These are phyloP conservation scores for human DNA, from an alignment of 2,113 vertebrate genomes.

Conservation along the genomic window DNA sequence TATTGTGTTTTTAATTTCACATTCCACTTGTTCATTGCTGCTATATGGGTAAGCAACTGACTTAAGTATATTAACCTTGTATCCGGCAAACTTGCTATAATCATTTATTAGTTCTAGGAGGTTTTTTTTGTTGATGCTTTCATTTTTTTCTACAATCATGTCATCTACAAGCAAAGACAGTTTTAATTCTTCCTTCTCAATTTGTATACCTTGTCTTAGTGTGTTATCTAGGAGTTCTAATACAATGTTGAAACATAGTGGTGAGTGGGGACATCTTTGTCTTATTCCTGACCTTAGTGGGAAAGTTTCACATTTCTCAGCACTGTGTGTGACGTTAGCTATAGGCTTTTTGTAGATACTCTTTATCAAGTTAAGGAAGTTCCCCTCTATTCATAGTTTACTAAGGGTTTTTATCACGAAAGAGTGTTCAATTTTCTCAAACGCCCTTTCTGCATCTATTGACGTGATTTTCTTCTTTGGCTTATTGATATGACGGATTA, in stretches of 20 bases:
- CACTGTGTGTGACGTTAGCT: not conserved
- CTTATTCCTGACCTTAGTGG: not conserved
- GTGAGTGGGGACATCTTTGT: not conserved
- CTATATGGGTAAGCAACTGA: not conserved
- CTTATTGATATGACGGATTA: not conserved
- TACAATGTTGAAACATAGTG: not conserved
- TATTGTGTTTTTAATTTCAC: not conserved
- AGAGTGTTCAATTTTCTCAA: not conserved
- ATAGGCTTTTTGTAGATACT: not conserved
- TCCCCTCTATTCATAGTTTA: not conserved
- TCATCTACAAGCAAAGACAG: not conserved
- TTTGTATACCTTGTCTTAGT: not conserved
- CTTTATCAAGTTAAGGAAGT: not conserved
- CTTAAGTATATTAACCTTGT: not conserved
- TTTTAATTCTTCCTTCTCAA: not conserved
- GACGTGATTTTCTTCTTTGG: not conserved
- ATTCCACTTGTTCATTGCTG: not conserved
- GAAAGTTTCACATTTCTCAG: not conserved
- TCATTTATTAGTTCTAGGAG: not conserved
- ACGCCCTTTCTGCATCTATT: not conserved
- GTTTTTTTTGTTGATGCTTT: not conserved
- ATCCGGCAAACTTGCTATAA: not conserved
- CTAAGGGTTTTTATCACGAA: not conserved
- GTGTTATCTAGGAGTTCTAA: not conserved
- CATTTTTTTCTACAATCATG: not conserved